Percentiles rank a stretch among this genome's conserved stretches.
phyloP scores from a whole-genome alignment of 2,113 vertebrate genomes.

The Upupa epops region DNA sequence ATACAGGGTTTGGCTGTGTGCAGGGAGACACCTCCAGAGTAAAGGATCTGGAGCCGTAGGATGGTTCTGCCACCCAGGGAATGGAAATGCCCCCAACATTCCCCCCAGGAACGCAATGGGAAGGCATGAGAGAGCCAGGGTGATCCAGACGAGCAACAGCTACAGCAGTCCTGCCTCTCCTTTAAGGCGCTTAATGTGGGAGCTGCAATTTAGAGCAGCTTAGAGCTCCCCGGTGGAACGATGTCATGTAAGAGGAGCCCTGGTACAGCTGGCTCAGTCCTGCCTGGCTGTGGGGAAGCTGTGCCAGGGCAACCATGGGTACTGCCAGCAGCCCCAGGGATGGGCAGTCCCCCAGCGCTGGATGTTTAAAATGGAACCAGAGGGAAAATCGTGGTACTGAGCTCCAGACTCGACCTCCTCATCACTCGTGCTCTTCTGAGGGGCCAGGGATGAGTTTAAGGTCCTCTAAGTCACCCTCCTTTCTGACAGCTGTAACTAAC shows the following conservation, averaged over 20 bases:
- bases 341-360: not conserved
- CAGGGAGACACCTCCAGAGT: not conserved
- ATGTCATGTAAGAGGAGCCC: not conserved
- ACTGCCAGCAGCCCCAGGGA: not conserved
- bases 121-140: not conserved
- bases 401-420: not conserved
- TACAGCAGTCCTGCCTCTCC: not conserved
- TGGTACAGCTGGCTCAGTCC: not conserved
- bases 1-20: not conserved
- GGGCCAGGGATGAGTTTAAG: not conserved
- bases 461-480: not conserved
- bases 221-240: not conserved
- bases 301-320: accelerated
- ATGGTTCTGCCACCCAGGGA: not conserved
- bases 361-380: not conserved
- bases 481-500: not conserved
- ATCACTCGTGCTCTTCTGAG: not conserved
- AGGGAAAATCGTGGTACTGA: no score
- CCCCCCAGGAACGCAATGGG: not conserved
- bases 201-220: not conserved
- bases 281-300: not conserved
- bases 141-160: not conserved
- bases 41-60: not conserved
- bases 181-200: not conserved
- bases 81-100: not conserved